phyloP scores from a whole-genome alignment of 2,888 invertebrate species.

The Ochropleura leucogaster region DNA sequence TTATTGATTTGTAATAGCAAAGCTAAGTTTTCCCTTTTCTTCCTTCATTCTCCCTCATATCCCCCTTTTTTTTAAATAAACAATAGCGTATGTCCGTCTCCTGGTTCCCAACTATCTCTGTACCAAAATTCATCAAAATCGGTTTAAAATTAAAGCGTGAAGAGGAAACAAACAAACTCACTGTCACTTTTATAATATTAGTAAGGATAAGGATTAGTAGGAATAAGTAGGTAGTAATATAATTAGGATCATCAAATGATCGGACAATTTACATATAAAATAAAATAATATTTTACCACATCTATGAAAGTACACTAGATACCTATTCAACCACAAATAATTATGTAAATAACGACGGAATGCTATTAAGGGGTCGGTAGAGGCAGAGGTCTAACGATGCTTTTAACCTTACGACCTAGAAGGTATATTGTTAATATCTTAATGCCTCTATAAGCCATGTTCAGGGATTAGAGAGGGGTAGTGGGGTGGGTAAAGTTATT shows the following conservation, averaged over 20 bases:
- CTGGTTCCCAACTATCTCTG: no score
- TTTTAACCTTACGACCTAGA: conserved; percentile 42
- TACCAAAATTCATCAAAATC: no score
- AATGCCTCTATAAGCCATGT: conserved; percentile 23
- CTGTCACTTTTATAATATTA: no score
- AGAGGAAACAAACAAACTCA: no score
- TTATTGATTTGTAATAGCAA: no score
- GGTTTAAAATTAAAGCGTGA: no score
- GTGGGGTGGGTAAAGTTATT: conserved; percentile 1
- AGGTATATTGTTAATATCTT: conserved; percentile 29
- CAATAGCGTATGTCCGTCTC: no score
- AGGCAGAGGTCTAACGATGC: conserved; percentile 35
- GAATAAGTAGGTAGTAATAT: no score
- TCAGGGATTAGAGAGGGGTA: background rate
- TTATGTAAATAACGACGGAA: conserved; percentile 20
- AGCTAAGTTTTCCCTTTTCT: no score
- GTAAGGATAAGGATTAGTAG: no score
- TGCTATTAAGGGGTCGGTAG: conserved; percentile 20
- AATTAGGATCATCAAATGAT: background rate
- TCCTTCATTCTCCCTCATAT: no score
- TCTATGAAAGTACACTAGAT: background rate
- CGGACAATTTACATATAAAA: background rate
- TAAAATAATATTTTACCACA: background rate
- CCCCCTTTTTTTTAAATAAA: no score
- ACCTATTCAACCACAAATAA: conserved; percentile 13